Evolutionary conservation across 2,888 invertebrate genomes (phyloP).

Genomic region (Acrobasis consociella): DNA sequence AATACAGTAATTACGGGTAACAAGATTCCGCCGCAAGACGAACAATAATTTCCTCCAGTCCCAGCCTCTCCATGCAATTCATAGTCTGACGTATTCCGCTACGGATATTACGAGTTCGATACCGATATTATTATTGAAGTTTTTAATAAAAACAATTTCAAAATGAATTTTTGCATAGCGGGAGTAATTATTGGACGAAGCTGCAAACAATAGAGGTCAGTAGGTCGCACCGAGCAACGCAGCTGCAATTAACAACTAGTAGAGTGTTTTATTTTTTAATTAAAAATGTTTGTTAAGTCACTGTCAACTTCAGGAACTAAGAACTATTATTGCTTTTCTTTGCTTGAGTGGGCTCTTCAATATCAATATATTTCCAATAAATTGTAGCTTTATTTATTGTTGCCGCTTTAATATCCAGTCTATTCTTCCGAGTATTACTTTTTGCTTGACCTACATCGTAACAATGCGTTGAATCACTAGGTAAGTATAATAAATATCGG

Average conservation of each 20-base stretch:
- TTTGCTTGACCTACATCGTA: slow-evolving; percentile 38
- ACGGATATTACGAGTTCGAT: background rate
- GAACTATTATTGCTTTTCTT: slow-evolving; percentile 31
- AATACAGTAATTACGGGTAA: background rate
- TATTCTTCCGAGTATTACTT: background rate
- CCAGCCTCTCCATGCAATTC: background rate
- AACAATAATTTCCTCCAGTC: slow-evolving; percentile 2
- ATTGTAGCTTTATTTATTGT: background rate
- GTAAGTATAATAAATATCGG: slow-evolving; percentile 27
- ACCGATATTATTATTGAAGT: background rate
- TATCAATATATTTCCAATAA: background rate
- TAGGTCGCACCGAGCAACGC: slow-evolving; percentile 9
- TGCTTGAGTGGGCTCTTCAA: background rate
- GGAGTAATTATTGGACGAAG: background rate
- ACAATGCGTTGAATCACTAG: slow-evolving; percentile 35
- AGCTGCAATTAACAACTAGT: background rate
- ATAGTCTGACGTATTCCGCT: background rate
- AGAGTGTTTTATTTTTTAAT: slow-evolving; percentile 2
- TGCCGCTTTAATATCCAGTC: background rate
- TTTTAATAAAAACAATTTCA: background rate
- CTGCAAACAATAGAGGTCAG: slow-evolving; percentile 8
- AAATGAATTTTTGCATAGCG: background rate
- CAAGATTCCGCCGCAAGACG: slow-evolving; percentile 28
- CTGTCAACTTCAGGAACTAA: background rate
- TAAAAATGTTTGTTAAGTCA: background rate